Base-by-base conservation (phyloP, 2,797 vertebrate species). In the Stomatorhinus walkeri region DNA sequence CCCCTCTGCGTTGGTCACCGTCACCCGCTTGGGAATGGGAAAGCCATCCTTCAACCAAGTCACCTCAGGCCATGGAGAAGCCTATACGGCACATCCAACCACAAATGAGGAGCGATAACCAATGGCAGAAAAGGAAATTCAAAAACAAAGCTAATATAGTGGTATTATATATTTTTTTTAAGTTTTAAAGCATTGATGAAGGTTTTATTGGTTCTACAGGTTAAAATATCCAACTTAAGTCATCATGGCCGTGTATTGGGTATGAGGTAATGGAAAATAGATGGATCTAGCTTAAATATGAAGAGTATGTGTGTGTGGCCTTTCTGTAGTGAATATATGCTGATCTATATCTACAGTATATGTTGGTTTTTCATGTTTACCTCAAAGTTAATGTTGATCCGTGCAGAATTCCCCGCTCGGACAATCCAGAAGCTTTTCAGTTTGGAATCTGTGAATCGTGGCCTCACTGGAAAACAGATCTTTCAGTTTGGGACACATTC, bases 1-100 rank as follows among this genome's bases (percentile, higher is more conserved):
- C 2, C 93, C 95, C 1, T 96, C 95, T 84, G 95, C 85, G 0
- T 95, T 96, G 86, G 93, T 96, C 28, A 96, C 88, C 0, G 94
- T 95, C n/a, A 95, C 95, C 52, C 93, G 94, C 90, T 93, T 95
- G 87, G 96, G 88, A 16, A 97, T 93, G 10, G 96, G 94, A 5
- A 91, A 84, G 9, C 96, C 96, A 4, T 98, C 97, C 93, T 98
- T 99, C 4, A 97, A 89, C 98, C 98, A 99, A 87, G 83, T 95
- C 88, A 98, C 95, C 12, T 96, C 96, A 0, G 96, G 96, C 92
- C 94, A 93, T 12, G 98, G 97, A 52, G 95, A 96, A 0, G 96
- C 97, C 98, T 99, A 90, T 2, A 43, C 6, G 3, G 72, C 2
- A 40, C 72, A 43, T 43, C 72, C 72, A 79, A 79, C 14, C 72